phyloP scores from a whole-genome alignment of 2,797 vertebrate species.

The Coluber constrictor region DNA sequence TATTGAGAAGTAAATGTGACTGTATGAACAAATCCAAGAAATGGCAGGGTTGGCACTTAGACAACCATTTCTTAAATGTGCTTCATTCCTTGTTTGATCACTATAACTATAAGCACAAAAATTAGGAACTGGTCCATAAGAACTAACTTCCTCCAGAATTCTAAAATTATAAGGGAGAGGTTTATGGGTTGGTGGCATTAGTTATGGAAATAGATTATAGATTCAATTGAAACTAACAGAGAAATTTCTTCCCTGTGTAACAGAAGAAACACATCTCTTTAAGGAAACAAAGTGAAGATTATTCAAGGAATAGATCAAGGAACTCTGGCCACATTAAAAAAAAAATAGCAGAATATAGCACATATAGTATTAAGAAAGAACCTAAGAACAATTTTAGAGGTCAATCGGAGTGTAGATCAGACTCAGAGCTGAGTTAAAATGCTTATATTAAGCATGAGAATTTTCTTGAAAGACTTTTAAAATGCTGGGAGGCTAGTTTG shows the following conservation, averaged over 20 bases:
- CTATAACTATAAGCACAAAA: not conserved
- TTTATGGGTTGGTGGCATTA: not conserved
- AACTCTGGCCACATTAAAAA: not conserved
- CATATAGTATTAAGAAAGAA: not conserved
- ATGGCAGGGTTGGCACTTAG: not conserved
- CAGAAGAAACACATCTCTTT: not conserved
- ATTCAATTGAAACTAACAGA: not conserved
- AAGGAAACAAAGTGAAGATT: not conserved
- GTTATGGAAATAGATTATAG: not conserved
- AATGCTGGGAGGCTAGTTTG: not conserved
- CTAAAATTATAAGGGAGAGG: not conserved
- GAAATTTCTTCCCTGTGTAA: not conserved
- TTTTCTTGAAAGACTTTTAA: not conserved
- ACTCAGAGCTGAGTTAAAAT: not conserved
- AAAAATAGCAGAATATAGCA: not conserved
- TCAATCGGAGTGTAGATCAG: not conserved
- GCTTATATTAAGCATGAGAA: not conserved
- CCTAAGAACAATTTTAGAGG: not conserved
- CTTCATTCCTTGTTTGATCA: not conserved
- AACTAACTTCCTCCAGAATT: not conserved
- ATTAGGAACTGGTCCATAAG: not conserved
- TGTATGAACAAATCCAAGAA: not conserved
- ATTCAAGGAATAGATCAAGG: not conserved
- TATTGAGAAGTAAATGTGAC: not conserved
- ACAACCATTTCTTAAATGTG: not conserved